These are phyloP conservation scores for Neuroterus valhalla DNA, from an alignment of 1,140 invertebrate species.

Conservation along the genomic window DNA sequence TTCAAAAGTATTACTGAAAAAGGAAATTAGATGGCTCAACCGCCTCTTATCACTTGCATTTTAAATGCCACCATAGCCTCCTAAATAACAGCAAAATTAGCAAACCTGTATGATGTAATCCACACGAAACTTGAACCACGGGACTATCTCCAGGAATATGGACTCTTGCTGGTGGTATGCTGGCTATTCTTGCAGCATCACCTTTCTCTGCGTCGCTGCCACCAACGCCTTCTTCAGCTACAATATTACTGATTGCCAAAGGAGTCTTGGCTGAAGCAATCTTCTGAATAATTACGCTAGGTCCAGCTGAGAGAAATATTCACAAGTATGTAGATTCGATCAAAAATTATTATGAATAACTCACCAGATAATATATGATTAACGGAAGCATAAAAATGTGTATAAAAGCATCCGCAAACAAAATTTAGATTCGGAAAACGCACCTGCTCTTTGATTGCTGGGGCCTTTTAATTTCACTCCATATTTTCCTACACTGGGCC, in stretches of 20 bases:
- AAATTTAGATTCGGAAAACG: slow-evolving; percentile 5
- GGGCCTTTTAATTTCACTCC: slow-evolving; percentile 69
- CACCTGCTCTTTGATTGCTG: slow-evolving; percentile 66
- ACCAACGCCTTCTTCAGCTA: slow-evolving; percentile 61
- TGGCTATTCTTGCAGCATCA: slow-evolving; percentile 81
- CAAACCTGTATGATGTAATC: slow-evolving; percentile 89
- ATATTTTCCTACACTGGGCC: slow-evolving; percentile 66
- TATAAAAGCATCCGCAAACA: no score
- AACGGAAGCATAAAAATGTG: no score
- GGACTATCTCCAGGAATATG: slow-evolving; percentile 81
- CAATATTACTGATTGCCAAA: slow-evolving; percentile 35
- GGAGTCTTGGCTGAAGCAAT: slow-evolving; percentile 53
- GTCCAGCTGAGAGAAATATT: slow-evolving; percentile 46
- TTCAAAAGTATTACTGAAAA: slow-evolving; percentile 79
- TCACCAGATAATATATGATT: no score
- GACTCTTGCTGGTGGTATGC: slow-evolving; percentile 86
- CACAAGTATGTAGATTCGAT: not conserved
- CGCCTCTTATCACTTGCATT: no score
- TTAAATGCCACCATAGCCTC: no score
- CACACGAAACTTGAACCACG: slow-evolving; percentile 89
- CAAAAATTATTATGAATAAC: not conserved
- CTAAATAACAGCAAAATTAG: not conserved
- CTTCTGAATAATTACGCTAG: slow-evolving; percentile 62
- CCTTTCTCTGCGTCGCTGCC: slow-evolving; percentile 80
- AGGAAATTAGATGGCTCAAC: slow-evolving; percentile 39